Conservation (phyloP, 2,888 invertebrate species). For the Lutraria lutraria region DNA sequence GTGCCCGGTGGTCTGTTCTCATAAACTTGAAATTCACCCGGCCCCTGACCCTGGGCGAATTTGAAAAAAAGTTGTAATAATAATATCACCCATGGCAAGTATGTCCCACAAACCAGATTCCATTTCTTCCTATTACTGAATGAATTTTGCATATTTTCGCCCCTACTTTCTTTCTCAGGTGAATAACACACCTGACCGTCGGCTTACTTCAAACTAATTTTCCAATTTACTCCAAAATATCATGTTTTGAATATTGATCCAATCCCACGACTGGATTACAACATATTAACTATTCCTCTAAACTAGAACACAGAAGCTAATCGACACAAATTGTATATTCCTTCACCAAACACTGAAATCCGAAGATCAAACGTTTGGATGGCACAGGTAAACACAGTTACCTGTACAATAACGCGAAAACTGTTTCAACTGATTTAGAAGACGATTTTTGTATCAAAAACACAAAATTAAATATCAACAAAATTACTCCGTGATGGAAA, state of each 20-base stretch:
- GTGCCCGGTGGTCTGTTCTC: slow-evolving; percentile 95
- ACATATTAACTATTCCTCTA: slow-evolving; percentile 27
- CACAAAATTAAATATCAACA: slow-evolving; percentile 17
- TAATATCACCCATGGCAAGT: slow-evolving; percentile 70
- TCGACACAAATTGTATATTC: slow-evolving; percentile 55
- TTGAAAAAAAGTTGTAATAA: slow-evolving; percentile 78
- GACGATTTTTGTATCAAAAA: not conserved
- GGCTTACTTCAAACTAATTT: slow-evolving; percentile 46
- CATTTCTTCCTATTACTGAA: not conserved
- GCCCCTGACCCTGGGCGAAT: slow-evolving; percentile 82
- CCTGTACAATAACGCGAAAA: slow-evolving; percentile 56
- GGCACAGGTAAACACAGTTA: slow-evolving; percentile 50
- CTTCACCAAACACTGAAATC: slow-evolving; percentile 63
- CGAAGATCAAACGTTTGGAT: slow-evolving; percentile 62
- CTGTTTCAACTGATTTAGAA: slow-evolving; percentile 29
- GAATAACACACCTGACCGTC: slow-evolving; percentile 50
- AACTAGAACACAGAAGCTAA: slow-evolving; percentile 56
- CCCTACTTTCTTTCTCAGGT: slow-evolving; percentile 21
- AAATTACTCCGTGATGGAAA: not conserved
- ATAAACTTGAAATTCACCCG: slow-evolving; percentile 90
- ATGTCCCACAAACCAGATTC: not conserved
- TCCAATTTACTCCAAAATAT: slow-evolving; percentile 26
- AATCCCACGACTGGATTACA: slow-evolving; percentile 39
- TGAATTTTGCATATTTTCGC: slow-evolving; percentile 11
- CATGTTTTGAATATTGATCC: slow-evolving; percentile 54